Conservation (phyloP, 2,113 vertebrate species). For the Phylloscopus trochiloides region DNA sequence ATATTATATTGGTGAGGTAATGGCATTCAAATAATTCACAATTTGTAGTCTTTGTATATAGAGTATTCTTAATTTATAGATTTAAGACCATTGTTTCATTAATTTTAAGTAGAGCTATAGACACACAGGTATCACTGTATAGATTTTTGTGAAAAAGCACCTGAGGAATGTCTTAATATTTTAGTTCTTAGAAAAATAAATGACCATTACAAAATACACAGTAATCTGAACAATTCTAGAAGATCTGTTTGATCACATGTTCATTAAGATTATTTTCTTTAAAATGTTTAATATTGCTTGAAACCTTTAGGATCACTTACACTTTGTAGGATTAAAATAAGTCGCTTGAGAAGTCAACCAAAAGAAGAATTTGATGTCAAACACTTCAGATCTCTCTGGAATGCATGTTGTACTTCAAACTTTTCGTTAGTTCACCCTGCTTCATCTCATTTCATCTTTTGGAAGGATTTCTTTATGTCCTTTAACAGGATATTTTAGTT, state of each 20-base stretch:
- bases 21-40: slow-evolving; percentile 18
- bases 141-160: not conserved
- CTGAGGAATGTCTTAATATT: not conserved
- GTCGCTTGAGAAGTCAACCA: not conserved
- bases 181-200: not conserved
- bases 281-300: not conserved
- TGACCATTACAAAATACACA: not conserved
- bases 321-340: not conserved
- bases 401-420: not conserved
- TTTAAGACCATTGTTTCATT: not conserved
- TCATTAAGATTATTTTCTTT: not conserved
- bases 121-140: not conserved
- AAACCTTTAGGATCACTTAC: not conserved
- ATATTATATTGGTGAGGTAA: slow-evolving; percentile 6
- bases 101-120: not conserved
- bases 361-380: not conserved
- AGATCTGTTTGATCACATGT: not conserved
- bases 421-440: not conserved
- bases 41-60: not conserved
- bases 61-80: not conserved
- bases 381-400: not conserved
- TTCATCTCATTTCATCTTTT: not conserved
- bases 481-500: not conserved
- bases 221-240: not conserved
- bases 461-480: not conserved